Percentiles rank a stretch among this genome's conserved stretches.
These are phyloP conservation scores for Propithecus deckenii DNA, from an alignment of 2,797 vertebrate species.

Conservation along the genomic window DNA sequence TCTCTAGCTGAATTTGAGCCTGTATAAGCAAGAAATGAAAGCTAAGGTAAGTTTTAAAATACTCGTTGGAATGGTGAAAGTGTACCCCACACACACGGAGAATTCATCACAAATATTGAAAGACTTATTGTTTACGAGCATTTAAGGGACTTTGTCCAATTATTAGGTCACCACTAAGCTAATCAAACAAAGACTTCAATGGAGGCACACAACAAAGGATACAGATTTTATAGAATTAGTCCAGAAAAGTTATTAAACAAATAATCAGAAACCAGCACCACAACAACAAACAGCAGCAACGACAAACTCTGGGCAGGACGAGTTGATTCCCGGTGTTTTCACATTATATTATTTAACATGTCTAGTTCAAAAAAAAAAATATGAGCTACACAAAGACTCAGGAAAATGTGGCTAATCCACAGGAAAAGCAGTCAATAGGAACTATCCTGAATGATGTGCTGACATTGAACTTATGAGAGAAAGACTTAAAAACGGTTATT, in stretches of 20 bases:
- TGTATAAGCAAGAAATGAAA: background rate
- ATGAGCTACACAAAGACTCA: background rate
- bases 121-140: background rate
- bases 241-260: background rate
- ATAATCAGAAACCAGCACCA: background rate
- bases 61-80: rapidly evolving
- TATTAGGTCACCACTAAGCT: background rate
- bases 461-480: background rate
- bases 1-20: background rate
- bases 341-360: background rate
- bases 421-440: background rate
- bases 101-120: background rate
- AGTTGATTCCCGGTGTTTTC: background rate
- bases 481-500: background rate
- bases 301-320: background rate
- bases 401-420: background rate
- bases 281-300: background rate
- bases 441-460: background rate
- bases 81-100: rapidly evolving
- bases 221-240: background rate
- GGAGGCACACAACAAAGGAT: background rate
- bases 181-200: background rate
- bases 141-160: background rate
- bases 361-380: background rate
- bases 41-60: background rate